These are phyloP conservation scores for Agriopis leucophaearia DNA, from an alignment of 2,888 invertebrate genomes.

Conservation along the genomic window DNA sequence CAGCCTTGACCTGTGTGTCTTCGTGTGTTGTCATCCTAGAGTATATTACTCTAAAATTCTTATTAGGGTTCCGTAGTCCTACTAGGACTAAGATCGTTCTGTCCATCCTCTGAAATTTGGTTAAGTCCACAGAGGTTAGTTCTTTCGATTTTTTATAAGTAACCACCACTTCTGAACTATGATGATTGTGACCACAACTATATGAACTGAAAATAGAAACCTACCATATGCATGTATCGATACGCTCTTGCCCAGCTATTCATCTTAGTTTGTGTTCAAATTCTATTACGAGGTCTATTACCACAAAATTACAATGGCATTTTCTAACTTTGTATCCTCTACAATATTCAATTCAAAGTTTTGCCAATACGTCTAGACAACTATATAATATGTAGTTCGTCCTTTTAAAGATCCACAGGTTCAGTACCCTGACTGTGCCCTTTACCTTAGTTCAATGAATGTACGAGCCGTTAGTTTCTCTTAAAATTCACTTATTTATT, in stretches of 20 bases:
- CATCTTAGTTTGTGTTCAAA: neutral
- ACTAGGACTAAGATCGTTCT: too few relatives aligned
- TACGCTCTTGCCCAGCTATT: too few relatives aligned
- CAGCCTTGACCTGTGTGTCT: neutral
- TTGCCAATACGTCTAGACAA: slow-evolving; percentile 60
- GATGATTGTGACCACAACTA: too few relatives aligned
- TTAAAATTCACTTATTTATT: slow-evolving; percentile 49
- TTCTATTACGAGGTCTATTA: slow-evolving; percentile 24
- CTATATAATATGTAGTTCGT: slow-evolving; percentile 51
- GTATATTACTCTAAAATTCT: neutral
- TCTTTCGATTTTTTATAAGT: too few relatives aligned
- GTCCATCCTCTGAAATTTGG: too few relatives aligned
- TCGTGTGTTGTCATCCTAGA: neutral
- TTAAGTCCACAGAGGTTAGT: too few relatives aligned
- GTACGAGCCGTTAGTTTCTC: slow-evolving; percentile 50
- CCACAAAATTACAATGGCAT: slow-evolving; percentile 31
- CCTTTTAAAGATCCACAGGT: slow-evolving; percentile 61
- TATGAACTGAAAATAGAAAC: too few relatives aligned
- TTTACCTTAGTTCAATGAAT: slow-evolving; percentile 51
- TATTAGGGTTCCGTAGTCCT: too few relatives aligned
- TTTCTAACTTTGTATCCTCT: slow-evolving; percentile 35
- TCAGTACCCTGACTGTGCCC: slow-evolving; percentile 66
- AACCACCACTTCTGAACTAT: too few relatives aligned
- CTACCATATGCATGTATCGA: too few relatives aligned
- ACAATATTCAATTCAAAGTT: slow-evolving; percentile 46